Evolutionary conservation across 2,888 invertebrate species (phyloP).

Genomic region (Phengaris alcon): DNA sequence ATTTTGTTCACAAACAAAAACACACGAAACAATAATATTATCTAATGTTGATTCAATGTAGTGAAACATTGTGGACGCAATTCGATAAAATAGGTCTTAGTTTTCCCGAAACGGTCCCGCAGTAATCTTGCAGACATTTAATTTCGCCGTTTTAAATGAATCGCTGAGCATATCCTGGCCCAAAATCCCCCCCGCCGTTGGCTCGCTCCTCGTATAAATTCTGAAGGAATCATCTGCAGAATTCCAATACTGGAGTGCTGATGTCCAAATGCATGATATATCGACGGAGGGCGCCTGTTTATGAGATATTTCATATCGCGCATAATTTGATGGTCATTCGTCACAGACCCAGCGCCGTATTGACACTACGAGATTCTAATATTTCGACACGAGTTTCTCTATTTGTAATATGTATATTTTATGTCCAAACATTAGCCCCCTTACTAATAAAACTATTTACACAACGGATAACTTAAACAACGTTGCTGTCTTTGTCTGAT

Average conservation of each 20-base stretch:
- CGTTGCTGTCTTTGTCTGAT: too few relatives aligned
- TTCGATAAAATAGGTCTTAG: conserved; percentile 56
- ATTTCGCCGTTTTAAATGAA: conserved; percentile 67
- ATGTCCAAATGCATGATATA: conserved; percentile 74
- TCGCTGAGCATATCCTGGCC: conserved; percentile 57
- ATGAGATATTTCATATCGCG: conserved; percentile 73
- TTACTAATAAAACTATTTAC: too few relatives aligned
- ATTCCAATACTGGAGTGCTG: conserved; percentile 68
- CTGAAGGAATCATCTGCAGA: conserved; percentile 64
- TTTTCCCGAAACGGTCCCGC: conserved; percentile 57
- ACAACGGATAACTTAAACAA: too few relatives aligned
- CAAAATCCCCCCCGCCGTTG: conserved; percentile 52
- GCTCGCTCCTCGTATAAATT: conserved; percentile 60
- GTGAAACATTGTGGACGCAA: conserved; percentile 35
- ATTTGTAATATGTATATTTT: not conserved
- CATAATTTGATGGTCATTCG: conserved; percentile 60
- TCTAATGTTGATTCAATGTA: conserved; percentile 50
- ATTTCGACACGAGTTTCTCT: conserved; percentile 1
- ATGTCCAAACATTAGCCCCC: not conserved
- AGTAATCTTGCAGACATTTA: conserved; percentile 64
- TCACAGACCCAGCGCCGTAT: conserved; percentile 43
- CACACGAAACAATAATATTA: not conserved
- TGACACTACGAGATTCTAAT: conserved; percentile 22
- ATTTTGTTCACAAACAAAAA: not conserved
- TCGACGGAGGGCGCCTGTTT: conserved; percentile 66